phyloP scores from a whole-genome alignment of 2,797 vertebrate species.

The Melanotaenia maccullochi region DNA sequence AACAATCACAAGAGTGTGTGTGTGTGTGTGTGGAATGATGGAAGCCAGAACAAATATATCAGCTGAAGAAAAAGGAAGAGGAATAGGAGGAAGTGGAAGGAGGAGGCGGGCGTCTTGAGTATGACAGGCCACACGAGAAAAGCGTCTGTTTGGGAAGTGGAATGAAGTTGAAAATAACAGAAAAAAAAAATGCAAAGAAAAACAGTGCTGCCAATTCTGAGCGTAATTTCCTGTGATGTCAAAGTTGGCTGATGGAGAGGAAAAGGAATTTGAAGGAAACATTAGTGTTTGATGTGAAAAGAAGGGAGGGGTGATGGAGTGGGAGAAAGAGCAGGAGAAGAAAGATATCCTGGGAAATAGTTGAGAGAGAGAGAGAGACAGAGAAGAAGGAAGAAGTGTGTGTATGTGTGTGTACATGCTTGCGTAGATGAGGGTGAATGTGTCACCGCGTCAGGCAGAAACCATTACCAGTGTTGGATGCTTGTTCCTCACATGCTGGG shows the following conservation, averaged over 20 bases:
- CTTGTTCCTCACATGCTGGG: constrained; percentile 74
- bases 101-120: constrained; percentile 57
- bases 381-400: constrained; percentile 3
- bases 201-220: constrained; percentile 75
- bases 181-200: constrained; percentile 17
- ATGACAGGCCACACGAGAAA: constrained; percentile 73
- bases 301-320: constrained; percentile 54
- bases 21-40: constrained; percentile 32
- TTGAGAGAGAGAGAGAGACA: constrained; percentile 45
- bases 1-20: neutral
- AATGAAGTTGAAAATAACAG: constrained; percentile 75
- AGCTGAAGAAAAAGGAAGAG: constrained; percentile 31
- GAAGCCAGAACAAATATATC: constrained; percentile 71
- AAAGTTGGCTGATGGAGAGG: constrained; percentile 84
- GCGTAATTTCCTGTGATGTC: constrained; percentile 86
- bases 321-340: constrained; percentile 53
- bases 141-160: constrained; percentile 73
- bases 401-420: constrained; percentile 14
- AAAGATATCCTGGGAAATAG: constrained; percentile 79
- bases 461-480: constrained; percentile 79
- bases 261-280: constrained; percentile 85
- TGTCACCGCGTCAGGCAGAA: constrained; percentile 80
- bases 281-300: constrained; percentile 85
- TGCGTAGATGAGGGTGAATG: constrained; percentile 50
- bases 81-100: constrained; percentile 45